A percentile compares a stretch with the other conserved stretches of the same genome.
These are phyloP conservation scores for Ariopsis seemanni DNA, from an alignment of 2,113 vertebrate genomes.

Conservation along the genomic window DNA sequence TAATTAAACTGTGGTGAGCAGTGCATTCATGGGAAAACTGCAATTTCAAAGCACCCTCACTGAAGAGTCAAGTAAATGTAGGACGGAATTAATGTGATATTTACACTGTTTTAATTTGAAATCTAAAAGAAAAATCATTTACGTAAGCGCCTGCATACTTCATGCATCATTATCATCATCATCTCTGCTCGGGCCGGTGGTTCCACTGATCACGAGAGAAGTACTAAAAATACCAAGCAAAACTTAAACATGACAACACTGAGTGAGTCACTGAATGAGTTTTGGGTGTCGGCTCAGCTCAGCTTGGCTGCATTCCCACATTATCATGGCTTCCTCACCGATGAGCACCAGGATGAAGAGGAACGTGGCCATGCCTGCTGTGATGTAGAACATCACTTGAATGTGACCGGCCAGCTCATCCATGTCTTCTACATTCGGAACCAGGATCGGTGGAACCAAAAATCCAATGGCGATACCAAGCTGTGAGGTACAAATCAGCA, in stretches of 20 bases:
- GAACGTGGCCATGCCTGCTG: slow-evolving; percentile 82
- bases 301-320: neutral
- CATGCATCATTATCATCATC: neutral
- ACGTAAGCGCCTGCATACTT: neutral
- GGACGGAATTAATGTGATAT: neutral
- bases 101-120: neutral
- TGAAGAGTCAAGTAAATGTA: neutral
- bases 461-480: slow-evolving; percentile 92
- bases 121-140: neutral
- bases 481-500: slow-evolving; percentile 65
- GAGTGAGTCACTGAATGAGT: neutral
- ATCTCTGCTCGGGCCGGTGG: neutral
- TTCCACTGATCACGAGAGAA: too few species aligned
- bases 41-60: too few species aligned
- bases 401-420: slow-evolving; percentile 86
- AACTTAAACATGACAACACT: too few species aligned
- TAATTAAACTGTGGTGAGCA: too few species aligned
- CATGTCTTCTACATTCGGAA: slow-evolving; percentile 82
- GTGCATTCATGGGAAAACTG: too few species aligned
- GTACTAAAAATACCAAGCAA: neutral
- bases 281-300: neutral
- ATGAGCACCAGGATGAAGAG: slow-evolving; percentile 88
- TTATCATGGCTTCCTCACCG: slow-evolving; percentile 74
- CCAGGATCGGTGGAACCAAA: slow-evolving; percentile 88
- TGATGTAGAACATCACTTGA: slow-evolving; percentile 91